Evolutionary conservation across 64 coral and sea anemone genomes (phyloP), one percentile per base, ranked within the genome.

Genomic region (Astreopora myriophthalma): DNA sequence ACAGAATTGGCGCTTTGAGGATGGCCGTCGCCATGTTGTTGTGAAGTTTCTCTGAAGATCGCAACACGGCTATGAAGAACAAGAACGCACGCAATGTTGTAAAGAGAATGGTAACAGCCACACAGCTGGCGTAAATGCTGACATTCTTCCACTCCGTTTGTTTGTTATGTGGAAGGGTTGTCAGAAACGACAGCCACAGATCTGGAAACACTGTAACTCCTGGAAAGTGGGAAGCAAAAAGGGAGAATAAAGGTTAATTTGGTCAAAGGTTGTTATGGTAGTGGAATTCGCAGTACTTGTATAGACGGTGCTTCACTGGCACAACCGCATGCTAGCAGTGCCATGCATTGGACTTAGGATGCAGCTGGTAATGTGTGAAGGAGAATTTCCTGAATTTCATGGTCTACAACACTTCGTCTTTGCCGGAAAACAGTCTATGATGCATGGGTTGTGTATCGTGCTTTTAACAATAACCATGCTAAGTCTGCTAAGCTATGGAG

Each of bases 1-100:
- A 94, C 34, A 89, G 60, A 32, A 89, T 32, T 1, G 93, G 93
- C 2, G 79, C 85, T 89, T 85, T 82, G 11, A 94, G 76, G 16
- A 94, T 74, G 9, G 67, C 70, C 36, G 25, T 71, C 35, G 46
- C 60, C 93, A 94, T 94, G 27, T 75, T 36, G 76, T 94, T 76
- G 69, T 94, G 93, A 84, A 94, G 51, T 39, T 71, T 84, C 42
- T 89, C 78, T 33, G 78, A 89, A 19, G 93, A 89, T 32, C 77
- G 68, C 27, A 94, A 11, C 12, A 85, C 67, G 3, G 34, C 69
- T 4, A 85, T 26, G 58, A 85, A 67, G 10, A 89, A 69, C 8
- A 55, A n/a, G 33, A 69, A 89, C 13, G 63, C 69, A 11, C 65
- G 70, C 19, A 72, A 0, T 16, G 48, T 74, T 28, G 79, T 39